Evolutionary conservation across 2,797 vertebrate species (phyloP), one percentile per base, ranked within the genome.

Genomic region (Orestias chungarensis): DNA sequence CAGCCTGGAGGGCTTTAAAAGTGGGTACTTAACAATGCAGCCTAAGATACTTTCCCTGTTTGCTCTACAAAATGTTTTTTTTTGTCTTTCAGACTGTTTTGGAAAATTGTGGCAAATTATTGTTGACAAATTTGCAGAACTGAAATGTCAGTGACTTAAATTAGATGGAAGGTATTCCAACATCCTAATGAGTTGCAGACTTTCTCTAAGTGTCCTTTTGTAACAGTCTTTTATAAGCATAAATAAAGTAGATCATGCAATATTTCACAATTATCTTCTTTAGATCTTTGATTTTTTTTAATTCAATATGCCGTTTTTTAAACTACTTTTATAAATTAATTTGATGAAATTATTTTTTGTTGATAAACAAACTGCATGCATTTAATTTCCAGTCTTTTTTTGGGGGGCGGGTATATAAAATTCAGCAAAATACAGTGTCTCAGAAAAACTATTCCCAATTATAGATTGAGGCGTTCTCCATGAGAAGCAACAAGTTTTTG

Each of bases 61-160:
- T 62, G 52, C 83, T 75, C 77, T 64, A 38, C 59, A 42, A 91
- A 86, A 83, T 81, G 70, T 75, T 90, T 92, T 89, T 82, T 67
- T 75, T 90, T 92, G 20, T 49, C 14, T 52, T 29, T 89, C 92
- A 88, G 82, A 52, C 75, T 79, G 75, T 81, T 86, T 88, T 91
- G 91, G 90, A 93, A 91, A 93, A 92, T 88, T 89, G 76, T 75
- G 78, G 82, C 79, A 86, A 84, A 87, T 85, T 43, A 72, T 89
- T 85, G 87, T 86, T 89, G 88, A 93, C 88, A 93, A 91, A 92
- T 93, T 89, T 85, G 78, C 79, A 29, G n/a, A 74, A 86, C 89
- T 84, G 88, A 74, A 87, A 75, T 79, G 83, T 87, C 82, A 80
- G 59, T 73, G 61, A 73, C 85, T 83, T 75, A 78, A 81, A 49